Conservation (phyloP, 2,797 vertebrate species). For the Rachycentron canadum region DNA sequence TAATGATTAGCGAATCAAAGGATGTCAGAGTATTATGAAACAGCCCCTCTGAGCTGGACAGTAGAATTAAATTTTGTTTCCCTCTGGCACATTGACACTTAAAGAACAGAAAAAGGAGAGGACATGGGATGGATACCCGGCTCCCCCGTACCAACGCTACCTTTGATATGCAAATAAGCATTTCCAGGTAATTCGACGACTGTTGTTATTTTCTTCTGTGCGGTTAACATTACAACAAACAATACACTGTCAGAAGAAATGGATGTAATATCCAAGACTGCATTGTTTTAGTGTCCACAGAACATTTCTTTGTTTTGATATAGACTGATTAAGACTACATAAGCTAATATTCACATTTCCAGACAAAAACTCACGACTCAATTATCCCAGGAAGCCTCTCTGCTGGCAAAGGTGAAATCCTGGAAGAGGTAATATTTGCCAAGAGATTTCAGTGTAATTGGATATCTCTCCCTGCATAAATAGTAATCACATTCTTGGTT, state of each 20-base stretch:
- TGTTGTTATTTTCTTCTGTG: conserved; percentile 35
- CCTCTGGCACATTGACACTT: conserved; percentile 37
- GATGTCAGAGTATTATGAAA: conserved; percentile 53
- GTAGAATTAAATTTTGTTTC: conserved; percentile 37
- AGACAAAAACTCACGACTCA: conserved; percentile 71
- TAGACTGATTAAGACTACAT: conserved; percentile 55
- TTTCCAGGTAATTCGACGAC: conserved; percentile 48
- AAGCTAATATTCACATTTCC: conserved; percentile 64
- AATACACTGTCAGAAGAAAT: conserved; percentile 6
- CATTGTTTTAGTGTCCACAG: conserved; percentile 8
- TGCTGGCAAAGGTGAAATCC: conserved; percentile 76
- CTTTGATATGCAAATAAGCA: conserved; percentile 70
- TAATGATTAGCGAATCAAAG: conserved; percentile 68
- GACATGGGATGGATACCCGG: conserved; percentile 38
- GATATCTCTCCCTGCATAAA: conserved; percentile 81
- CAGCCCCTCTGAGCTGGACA: conserved; percentile 35
- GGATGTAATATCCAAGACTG: conserved; percentile 10
- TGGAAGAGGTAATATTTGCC: conserved; percentile 82
- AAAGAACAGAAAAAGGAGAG: conserved; percentile 38
- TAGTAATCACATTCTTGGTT: conserved; percentile 77
- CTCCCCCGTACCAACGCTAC: conserved; percentile 17
- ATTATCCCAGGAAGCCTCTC: conserved; percentile 72
- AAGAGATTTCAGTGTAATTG: conserved; percentile 82
- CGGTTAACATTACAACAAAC: conserved; percentile 44
- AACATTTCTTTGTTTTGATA: conserved; percentile 53